Evolutionary conservation across 2,797 vertebrate species (phyloP).

Genomic region (Cyprinodon diabolis): DNA sequence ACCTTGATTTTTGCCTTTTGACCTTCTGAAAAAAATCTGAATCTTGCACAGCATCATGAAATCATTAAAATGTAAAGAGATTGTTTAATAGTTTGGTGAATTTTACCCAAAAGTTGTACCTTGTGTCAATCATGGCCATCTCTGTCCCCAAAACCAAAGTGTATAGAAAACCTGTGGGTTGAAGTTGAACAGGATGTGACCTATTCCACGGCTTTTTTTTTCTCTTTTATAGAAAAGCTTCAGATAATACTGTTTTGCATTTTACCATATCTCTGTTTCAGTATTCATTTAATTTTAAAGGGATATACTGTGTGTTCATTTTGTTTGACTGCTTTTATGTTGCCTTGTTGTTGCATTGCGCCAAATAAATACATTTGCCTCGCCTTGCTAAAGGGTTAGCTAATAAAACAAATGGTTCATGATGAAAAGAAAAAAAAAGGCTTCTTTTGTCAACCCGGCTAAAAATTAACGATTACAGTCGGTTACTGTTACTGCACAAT

Average conservation of each 20-base stretch:
- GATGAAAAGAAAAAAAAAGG: not conserved
- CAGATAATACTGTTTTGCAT: not conserved
- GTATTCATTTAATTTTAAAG: not conserved
- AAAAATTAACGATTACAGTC: not conserved
- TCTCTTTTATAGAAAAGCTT: not conserved
- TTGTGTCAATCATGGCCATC: too few species aligned
- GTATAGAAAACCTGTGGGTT: not conserved
- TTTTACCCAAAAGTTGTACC: too few species aligned
- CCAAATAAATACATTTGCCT: not conserved
- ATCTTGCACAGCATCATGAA: too few species aligned
- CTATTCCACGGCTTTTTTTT: too few species aligned
- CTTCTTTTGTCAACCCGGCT: not conserved
- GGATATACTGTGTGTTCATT: not conserved
- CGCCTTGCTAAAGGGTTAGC: not conserved
- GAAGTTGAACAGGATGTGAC: not conserved
- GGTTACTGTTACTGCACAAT: slow-evolving; percentile 1
- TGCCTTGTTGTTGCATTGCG: not conserved
- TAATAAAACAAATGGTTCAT: not conserved
- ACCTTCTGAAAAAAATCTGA: too few species aligned
- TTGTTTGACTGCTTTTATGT: not conserved
- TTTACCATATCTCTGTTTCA: not conserved
- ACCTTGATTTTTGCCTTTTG: not conserved
- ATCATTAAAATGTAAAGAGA: too few species aligned
- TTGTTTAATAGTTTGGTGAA: too few species aligned
- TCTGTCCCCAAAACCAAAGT: not conserved